These are phyloP conservation scores for Rhinogobius similis DNA, from an alignment of 2,113 vertebrate species.

Conservation along the genomic window DNA sequence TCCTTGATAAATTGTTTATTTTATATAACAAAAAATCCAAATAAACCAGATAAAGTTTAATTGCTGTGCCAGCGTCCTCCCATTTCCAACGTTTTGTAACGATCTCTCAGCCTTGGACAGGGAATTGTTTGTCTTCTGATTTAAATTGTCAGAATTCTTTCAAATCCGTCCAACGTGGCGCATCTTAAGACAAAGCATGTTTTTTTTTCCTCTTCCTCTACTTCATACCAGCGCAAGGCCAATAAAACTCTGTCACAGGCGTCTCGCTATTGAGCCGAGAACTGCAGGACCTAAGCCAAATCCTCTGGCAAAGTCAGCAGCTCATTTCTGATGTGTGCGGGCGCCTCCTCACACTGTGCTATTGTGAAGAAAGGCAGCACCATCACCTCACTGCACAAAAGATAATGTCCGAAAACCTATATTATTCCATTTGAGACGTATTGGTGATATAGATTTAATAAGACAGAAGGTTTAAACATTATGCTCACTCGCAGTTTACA, in stretches of 20 bases:
- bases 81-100: constrained; percentile 9
- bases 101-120: not conserved
- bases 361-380: constrained; percentile 29
- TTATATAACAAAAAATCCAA: constrained; percentile 27
- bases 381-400: constrained; percentile 16
- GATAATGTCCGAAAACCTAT: not conserved
- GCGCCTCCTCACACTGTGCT: constrained; percentile 43
- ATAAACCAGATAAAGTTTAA: not conserved
- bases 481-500: too few species aligned
- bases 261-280: constrained; percentile 44
- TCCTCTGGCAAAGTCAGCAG: constrained; percentile 62
- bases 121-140: constrained; percentile 4
- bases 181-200: constrained; percentile 9
- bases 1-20: constrained; percentile 48
- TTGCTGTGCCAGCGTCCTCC: constrained; percentile 8
- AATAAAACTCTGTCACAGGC: constrained; percentile 38
- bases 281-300: constrained; percentile 58
- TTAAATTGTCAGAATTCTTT: not conserved
- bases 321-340: constrained; percentile 50
- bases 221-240: constrained; percentile 31
- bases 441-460: not conserved
- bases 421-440: not conserved
- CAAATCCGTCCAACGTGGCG: not conserved
- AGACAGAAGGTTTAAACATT: too few species aligned
- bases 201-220: constrained; percentile 36